A percentile compares a stretch with the other conserved stretches of the same genome.
phyloP scores from a whole-genome alignment of 1,140 invertebrate species.

The Hylyphantes graminicola region DNA sequence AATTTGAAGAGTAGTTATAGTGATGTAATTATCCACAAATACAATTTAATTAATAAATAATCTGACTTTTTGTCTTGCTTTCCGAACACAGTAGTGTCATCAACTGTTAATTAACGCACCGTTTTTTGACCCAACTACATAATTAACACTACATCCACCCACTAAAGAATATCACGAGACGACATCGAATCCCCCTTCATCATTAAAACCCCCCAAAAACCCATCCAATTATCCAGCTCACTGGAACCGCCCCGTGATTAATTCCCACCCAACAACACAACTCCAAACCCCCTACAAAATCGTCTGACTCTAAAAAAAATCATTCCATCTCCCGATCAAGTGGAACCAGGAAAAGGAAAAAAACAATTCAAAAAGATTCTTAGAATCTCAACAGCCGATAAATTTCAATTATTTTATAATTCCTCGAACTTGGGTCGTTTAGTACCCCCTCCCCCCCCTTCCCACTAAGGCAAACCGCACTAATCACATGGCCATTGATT shows the following conservation, averaged over 20 bases:
- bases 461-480: constrained; percentile 50
- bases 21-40: no score
- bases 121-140: background rate
- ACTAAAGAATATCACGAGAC: background rate
- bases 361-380: constrained; percentile 33
- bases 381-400: constrained; percentile 44
- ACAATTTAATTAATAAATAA: no score
- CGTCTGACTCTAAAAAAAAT: constrained; percentile 8
- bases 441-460: background rate
- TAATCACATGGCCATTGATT: constrained; percentile 55
- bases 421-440: constrained; percentile 26
- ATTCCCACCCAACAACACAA: constrained; percentile 16
- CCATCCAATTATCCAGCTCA: constrained; percentile 9
- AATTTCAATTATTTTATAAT: constrained; percentile 59
- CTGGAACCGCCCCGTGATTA: constrained; percentile 9
- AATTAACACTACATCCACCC: background rate
- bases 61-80: no score
- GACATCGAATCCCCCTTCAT: background rate
- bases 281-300: background rate
- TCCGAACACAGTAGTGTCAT: no score
- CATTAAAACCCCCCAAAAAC: background rate
- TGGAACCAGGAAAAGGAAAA: constrained; percentile 7
- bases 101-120: no score
- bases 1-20: no score
- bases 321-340: constrained; percentile 4